These are phyloP conservation scores for Tiliacea citrago DNA, from an alignment of 2,888 invertebrate species.

Conservation along the genomic window DNA sequence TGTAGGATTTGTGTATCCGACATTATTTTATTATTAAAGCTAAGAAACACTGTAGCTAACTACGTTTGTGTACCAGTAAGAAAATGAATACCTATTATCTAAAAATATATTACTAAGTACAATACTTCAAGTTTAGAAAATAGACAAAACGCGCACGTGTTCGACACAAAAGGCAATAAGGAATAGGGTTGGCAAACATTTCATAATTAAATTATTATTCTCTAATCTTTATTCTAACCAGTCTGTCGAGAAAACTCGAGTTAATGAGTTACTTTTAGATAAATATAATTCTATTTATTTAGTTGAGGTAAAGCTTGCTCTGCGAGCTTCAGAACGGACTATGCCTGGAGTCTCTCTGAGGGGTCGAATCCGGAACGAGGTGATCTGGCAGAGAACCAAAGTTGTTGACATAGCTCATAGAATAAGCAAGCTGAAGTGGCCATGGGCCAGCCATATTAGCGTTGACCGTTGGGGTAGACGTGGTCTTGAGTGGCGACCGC, in stretches of 20 bases:
- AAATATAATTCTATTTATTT: slow-evolving; percentile 11
- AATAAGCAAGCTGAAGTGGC: no score
- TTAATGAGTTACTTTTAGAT: slow-evolving; percentile 8
- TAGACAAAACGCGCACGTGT: slow-evolving; percentile 64
- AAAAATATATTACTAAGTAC: slow-evolving; percentile 49
- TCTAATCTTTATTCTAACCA: slow-evolving; percentile 13
- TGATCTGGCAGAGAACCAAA: no score
- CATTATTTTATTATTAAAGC: neutral
- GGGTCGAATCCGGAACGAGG: no score
- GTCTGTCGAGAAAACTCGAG: slow-evolving; percentile 2
- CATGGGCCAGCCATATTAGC: no score
- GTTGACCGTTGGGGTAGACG: no score
- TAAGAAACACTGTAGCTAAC: neutral
- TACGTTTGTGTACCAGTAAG: slow-evolving; percentile 5
- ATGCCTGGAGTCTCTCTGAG: no score
- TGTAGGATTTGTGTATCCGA: neutral
- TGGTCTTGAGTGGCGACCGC: no score
- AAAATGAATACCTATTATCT: slow-evolving; percentile 51
- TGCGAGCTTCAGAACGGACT: no score
- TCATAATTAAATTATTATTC: slow-evolving; percentile 16
- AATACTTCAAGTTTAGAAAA: slow-evolving; percentile 60
- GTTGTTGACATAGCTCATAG: no score
- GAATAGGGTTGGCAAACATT: slow-evolving; percentile 51
- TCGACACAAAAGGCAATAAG: slow-evolving; percentile 60
- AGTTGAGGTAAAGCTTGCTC: neutral